These are phyloP conservation scores for Hofmannophila pseudospretella DNA, from an alignment of 2,888 invertebrate species.

Conservation along the genomic window DNA sequence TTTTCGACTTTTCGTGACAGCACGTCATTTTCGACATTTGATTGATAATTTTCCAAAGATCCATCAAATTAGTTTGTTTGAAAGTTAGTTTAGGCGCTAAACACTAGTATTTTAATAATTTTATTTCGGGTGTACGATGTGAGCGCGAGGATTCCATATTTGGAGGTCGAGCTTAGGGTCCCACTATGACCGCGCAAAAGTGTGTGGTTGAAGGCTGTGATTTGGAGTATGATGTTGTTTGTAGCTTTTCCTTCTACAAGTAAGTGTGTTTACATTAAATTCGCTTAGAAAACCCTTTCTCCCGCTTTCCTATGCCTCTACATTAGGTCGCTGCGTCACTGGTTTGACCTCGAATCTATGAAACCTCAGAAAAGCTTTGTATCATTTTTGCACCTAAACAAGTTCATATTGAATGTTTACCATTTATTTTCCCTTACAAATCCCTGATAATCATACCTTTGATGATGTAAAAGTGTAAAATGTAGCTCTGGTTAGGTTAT, in stretches of 20 bases:
- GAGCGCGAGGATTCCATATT: slow-evolving; percentile 56
- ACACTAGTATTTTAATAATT: slow-evolving; percentile 57
- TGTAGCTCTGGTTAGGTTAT: not conserved
- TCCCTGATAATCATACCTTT: too few species aligned
- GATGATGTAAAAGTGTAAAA: too few species aligned
- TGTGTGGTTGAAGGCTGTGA: slow-evolving; percentile 73
- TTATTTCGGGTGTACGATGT: slow-evolving; percentile 54
- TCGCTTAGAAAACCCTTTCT: not conserved
- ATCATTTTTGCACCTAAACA: not conserved
- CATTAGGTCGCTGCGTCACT: not conserved
- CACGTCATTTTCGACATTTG: slow-evolving; percentile 78
- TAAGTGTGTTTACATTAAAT: slow-evolving; percentile 44
- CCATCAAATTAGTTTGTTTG: slow-evolving; percentile 77
- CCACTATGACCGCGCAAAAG: slow-evolving; percentile 64
- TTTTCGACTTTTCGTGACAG: slow-evolving; percentile 77
- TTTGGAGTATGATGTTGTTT: slow-evolving; percentile 71
- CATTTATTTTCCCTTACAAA: too few species aligned
- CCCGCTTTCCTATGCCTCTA: not conserved
- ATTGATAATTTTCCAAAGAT: slow-evolving; percentile 76
- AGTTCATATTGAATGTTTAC: not conserved
- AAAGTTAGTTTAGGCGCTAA: slow-evolving; percentile 75
- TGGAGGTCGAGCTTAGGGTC: slow-evolving; percentile 40
- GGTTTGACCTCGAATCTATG: not conserved
- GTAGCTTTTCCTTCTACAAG: slow-evolving; percentile 76
- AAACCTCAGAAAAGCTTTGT: not conserved